Base-by-base conservation (phyloP, 2,797 vertebrate species). In the Sternotherus odoratus region DNA sequence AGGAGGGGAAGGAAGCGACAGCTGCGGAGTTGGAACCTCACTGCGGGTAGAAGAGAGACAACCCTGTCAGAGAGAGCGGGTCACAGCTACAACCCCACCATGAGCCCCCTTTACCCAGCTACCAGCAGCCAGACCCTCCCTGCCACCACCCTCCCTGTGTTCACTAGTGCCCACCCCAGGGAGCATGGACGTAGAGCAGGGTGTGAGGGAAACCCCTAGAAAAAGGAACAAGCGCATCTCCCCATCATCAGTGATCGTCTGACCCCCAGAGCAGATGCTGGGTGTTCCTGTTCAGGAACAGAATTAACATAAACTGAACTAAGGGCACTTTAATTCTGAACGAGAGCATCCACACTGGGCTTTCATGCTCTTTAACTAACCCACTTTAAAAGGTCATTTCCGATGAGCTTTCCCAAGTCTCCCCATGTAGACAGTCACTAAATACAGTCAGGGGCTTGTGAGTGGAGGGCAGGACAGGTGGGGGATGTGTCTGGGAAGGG, bases 41-140 rank as follows among this genome's bases (percentile, higher is more conserved):
- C 96, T 97, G 87, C 80, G 91, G 24, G 53, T 8, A 8, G 53
- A 82, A 28, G 46, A 74, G 30, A 81, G 74, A 33, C 28, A 80
- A 13, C 13, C 3, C 5, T 0, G 1, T 69, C 79, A 82, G 49
- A 88, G 69, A 23, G 9, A 43, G 11, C 21, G 4, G 21, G n/a
- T 33, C 79, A 48, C 1, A 0, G 43, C 8, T 74, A 49, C 51
- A 2, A 2, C 6, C 1, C 12, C 4, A 48, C 33, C 1, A 5
- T n/a, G 21, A 53, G 1, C 26, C 43, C 12, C 28, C 19, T 54
- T 17, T 12, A 43, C 36, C 16, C 19, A 51, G 36, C 39, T 82
- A 12, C 46, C 79, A 86, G 63, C n/a, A 36, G 0, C 2, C 1
- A 56, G 51, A n/a, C 0, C 9, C 6, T 16, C 30, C n/a, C 28